Evolutionary conservation across 1,140 invertebrate genomes (phyloP).

Genomic region (Calosoma granatense): DNA sequence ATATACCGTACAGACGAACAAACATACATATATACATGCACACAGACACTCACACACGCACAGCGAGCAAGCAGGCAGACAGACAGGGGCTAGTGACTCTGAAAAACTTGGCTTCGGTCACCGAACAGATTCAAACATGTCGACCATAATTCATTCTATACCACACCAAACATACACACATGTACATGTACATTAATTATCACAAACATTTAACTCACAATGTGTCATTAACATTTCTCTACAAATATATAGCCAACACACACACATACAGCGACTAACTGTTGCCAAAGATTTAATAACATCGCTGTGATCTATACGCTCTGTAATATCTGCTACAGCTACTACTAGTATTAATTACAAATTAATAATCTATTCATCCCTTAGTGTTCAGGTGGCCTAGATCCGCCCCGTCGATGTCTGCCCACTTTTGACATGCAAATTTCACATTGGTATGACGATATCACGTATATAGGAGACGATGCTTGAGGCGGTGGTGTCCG

Average conservation of each 20-base stretch:
- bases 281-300: neutral
- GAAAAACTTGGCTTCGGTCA: neutral
- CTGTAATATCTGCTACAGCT: too few relatives aligned
- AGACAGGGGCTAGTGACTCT: neutral
- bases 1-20: too few relatives aligned
- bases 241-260: too few relatives aligned
- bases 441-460: neutral
- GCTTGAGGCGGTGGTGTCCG: neutral
- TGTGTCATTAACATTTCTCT: too few relatives aligned
- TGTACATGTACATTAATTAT: neutral
- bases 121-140: neutral
- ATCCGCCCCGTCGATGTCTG: neutral
- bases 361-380: neutral
- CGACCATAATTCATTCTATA: neutral
- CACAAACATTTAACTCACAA: too few relatives aligned
- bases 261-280: too few relatives aligned
- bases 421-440: slow-evolving; percentile 4
- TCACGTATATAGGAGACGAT: neutral
- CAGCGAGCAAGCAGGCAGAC: neutral
- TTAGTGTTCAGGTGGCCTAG: neutral
- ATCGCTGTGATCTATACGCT: too few relatives aligned
- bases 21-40: neutral
- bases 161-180: neutral
- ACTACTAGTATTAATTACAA: neutral
- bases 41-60: too few relatives aligned